Conservation (phyloP, 2,113 vertebrate genomes). For the Psittacula cyanocephala region DNA sequence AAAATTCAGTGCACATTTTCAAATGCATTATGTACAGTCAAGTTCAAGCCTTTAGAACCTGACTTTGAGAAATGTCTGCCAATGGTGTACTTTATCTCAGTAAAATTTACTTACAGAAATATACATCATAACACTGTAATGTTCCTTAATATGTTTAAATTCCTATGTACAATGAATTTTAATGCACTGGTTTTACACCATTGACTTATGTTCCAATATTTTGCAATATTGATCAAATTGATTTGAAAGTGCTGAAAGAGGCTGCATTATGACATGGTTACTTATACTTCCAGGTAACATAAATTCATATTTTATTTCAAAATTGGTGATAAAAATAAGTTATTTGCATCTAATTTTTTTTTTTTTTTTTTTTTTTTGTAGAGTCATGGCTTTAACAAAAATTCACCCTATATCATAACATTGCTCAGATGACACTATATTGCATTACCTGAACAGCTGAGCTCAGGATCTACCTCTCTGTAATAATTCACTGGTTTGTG, state of each 20-base stretch:
- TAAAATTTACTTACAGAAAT: constrained; percentile 10
- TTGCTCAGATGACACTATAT: background rate
- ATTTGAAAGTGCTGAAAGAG: background rate
- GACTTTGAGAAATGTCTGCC: background rate
- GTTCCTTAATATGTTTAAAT: background rate
- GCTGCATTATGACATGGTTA: background rate
- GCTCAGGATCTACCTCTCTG: background rate
- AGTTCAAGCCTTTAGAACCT: background rate
- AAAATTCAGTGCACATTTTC: background rate
- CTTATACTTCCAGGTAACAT: background rate
- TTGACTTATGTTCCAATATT: background rate
- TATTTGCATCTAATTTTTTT: background rate
- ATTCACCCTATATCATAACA: constrained; percentile 2
- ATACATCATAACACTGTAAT: background rate
- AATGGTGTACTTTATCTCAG: background rate
- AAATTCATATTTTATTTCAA: background rate
- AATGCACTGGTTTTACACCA: background rate
- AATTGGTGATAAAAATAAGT: background rate
- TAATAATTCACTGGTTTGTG: background rate
- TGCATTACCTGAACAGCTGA: background rate
- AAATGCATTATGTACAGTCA: background rate
- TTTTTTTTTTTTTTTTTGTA: background rate
- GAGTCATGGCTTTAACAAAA: background rate
- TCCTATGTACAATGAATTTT: background rate
- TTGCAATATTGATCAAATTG: background rate